These are phyloP conservation scores for Microtus oregoni DNA, from an alignment of 2,113 vertebrate genomes.

Conservation along the genomic window DNA sequence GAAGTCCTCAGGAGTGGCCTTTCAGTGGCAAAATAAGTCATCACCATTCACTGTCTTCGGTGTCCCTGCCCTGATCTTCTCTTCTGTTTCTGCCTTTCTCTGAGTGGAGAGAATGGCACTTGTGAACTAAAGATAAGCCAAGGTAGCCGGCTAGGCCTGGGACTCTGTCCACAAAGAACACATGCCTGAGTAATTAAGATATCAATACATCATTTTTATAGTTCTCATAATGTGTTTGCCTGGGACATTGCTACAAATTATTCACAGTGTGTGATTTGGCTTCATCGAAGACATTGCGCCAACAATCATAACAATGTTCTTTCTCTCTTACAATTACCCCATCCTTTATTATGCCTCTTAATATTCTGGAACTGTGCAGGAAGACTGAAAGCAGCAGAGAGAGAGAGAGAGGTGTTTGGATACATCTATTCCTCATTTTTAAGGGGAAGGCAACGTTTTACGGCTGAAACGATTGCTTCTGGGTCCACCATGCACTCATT, in stretches of 20 bases:
- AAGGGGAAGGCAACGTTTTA: slow-evolving; percentile 29
- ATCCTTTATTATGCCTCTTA: slow-evolving; percentile 72
- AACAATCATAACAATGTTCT: slow-evolving; percentile 45
- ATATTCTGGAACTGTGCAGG: slow-evolving; percentile 58
- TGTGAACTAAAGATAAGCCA: slow-evolving; percentile 48
- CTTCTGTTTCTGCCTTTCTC: slow-evolving; percentile 36
- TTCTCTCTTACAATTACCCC: slow-evolving; percentile 58
- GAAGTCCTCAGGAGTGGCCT: not conserved
- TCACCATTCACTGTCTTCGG: not conserved
- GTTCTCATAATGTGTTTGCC: slow-evolving; percentile 73
- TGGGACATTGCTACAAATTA: slow-evolving; percentile 69
- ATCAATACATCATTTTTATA: slow-evolving; percentile 67
- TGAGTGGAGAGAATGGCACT: slow-evolving; percentile 39
- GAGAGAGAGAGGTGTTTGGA: slow-evolving; percentile 51
- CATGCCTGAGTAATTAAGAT: slow-evolving; percentile 59
- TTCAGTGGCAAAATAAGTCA: not conserved
- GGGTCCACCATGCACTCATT: not conserved
- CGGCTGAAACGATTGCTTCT: not conserved
- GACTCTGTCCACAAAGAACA: slow-evolving; percentile 63
- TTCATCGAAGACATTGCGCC: slow-evolving; percentile 66
- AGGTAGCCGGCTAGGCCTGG: slow-evolving; percentile 50
- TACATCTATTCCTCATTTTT: slow-evolving; percentile 14
- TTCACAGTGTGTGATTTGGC: slow-evolving; percentile 56
- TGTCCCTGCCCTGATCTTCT: not conserved
- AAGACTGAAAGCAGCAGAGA: slow-evolving; percentile 37